Base-by-base conservation (phyloP, 2,113 vertebrate genomes). In the Corydoras maculifer region DNA sequence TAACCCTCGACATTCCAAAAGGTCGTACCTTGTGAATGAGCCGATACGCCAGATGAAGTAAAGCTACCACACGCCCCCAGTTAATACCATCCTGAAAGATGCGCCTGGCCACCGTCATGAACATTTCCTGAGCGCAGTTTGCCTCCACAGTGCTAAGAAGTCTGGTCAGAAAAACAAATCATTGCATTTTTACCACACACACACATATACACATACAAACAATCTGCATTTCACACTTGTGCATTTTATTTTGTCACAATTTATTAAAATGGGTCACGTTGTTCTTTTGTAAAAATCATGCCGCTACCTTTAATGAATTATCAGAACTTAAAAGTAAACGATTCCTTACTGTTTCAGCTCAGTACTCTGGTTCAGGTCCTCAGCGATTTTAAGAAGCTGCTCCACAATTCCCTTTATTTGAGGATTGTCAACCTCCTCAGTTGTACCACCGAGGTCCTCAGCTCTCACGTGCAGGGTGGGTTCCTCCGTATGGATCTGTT, bases 41-140 rank as follows among this genome's bases (percentile, higher is more conserved):
- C 74, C 70, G 84, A 79, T 88, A 88, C n/a, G 86, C 87, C 48
- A 91, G 77, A 65, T 91, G 87, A 74, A 91, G 89, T 57, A 91
- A 82, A 50, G 85, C 86, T 68, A 89, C 86, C 65, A 91, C 73
- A 63, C 89, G 80, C 12, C 90, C 89, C 87, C 86, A 89, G 81
- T 87, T 91, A 63, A 91, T 88, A 49, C 87, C 89, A 25, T 91
- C 86, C 30, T 76, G 57, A 73, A 90, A 89, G 79, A 91, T 85
- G 72, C 8, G 84, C 58, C 80, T 84, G 48, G 88, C 88, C 65
- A 91, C 90, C 3, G 65, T 77, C 83, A 88, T 86, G 76, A 91
- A 90, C 62, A 91, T 69, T 2, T 89, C 86, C 58, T 82, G 79
- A 66, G 84, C 87, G 68, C 86, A 88, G 82, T 87, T 78, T 0